Base-by-base conservation (phyloP, 2,113 vertebrate genomes). In the Cathartes aura region DNA sequence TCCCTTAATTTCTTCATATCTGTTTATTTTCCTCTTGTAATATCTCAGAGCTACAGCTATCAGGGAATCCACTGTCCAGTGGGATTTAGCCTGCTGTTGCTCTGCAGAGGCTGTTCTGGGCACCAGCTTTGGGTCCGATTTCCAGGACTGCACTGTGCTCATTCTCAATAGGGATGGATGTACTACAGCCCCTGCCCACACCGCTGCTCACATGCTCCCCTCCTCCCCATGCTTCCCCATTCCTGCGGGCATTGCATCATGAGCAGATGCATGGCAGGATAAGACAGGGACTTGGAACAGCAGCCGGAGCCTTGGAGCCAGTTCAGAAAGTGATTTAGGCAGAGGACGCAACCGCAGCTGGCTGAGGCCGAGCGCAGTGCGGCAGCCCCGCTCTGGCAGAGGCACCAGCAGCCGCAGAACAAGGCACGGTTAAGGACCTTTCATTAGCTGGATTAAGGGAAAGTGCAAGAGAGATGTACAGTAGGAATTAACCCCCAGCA, bases 231-330 rank as follows among this genome's bases (percentile, higher is more conserved):
- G 4, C 83, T 86, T 48, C 67, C 63, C 82, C 6, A 4, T 13
- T 89, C 91, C 89, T 42, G 66, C 0, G 23, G 92, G 94, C 90
- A 92, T 53, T 90, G 92, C 87, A 96, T 76, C 93, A 78, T 1
- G 4, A 92, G 87, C 92, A 97, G 96, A 97, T 83, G 94, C 90
- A 40, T 12, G 24, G 60, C 73, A 42, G 76, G 81, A 22, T 40
- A 36, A 73, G 45, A 20, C 6, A 32, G 47, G 10, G 68, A 62
- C 43, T 87, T 15, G 76, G 47, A 86, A 60, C 56, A 42, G 81
- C 87, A 83, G 86, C 93, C 7, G 8, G 89, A 90, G 80, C 78
- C 48, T n/a, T 94, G 89, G 96, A 96, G 84, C 32, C 20, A 2
- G 42, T n/a, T 95, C 92, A 88, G 74, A 56, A 74, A 43, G 27